Evolutionary conservation across 2,113 vertebrate species (phyloP).

Genomic region (Pseudorectes ferrugineus): DNA sequence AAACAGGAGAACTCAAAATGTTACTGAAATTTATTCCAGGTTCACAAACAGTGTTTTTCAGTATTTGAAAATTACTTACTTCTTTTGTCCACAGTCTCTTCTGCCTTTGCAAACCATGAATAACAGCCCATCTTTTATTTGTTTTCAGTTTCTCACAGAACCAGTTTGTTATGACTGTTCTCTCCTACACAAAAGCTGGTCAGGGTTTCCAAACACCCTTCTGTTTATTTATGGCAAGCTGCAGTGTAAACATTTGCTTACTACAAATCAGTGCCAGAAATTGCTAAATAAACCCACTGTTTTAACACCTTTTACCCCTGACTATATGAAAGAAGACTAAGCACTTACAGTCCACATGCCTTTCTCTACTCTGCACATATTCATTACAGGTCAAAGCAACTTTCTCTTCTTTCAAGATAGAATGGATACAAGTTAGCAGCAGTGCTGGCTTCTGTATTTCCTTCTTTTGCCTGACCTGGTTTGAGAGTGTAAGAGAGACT

Average conservation of each 20-base stretch:
- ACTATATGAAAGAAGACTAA: not conserved
- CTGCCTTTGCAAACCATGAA: not conserved
- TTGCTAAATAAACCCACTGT: not conserved
- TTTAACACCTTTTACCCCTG: not conserved
- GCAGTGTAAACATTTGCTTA: slow-evolving; percentile 2
- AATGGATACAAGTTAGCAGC: not conserved
- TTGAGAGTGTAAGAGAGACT: not conserved
- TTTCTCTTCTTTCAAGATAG: not conserved
- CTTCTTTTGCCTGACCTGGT: not conserved
- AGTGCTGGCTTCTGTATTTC: not conserved
- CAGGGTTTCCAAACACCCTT: slow-evolving; percentile 16
- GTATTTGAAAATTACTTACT: not conserved
- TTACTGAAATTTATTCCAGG: not conserved
- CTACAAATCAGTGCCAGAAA: not conserved
- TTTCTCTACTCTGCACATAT: not conserved
- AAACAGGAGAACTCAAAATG: not conserved
- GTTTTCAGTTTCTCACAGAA: slow-evolving; percentile 41
- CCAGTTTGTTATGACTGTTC: slow-evolving; percentile 43
- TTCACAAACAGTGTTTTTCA: not conserved
- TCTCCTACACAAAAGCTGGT: slow-evolving; percentile 64
- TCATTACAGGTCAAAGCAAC: not conserved
- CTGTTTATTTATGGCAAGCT: slow-evolving; percentile 26
- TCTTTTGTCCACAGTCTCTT: not conserved
- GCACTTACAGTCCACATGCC: not conserved
- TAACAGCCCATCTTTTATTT: slow-evolving; percentile 54